phyloP scores from a whole-genome alignment of 2,797 vertebrate genomes.

The Sphaeramia orbicularis region DNA sequence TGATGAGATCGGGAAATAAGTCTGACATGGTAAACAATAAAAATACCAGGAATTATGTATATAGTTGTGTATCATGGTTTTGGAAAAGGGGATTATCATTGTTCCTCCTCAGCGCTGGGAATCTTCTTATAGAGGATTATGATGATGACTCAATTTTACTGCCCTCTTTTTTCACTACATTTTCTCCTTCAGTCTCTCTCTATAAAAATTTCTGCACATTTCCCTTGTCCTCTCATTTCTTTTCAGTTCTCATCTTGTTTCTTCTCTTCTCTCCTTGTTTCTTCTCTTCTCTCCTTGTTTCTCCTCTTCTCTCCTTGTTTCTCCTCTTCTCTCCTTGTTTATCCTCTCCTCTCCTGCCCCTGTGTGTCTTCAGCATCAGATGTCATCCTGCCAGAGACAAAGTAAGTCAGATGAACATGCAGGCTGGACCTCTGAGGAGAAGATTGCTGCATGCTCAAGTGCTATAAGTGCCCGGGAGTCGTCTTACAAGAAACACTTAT shows the following conservation, averaged over 20 bases:
- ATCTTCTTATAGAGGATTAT: slow-evolving; percentile 62
- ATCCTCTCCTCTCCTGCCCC: too few species aligned
- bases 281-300: slow-evolving; percentile 13
- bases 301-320: slow-evolving; percentile 22
- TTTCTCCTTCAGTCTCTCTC: background rate
- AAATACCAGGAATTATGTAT: slow-evolving; percentile 32
- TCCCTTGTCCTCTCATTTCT: slow-evolving; percentile 13
- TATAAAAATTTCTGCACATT: background rate
- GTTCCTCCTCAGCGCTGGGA: slow-evolving; percentile 53
- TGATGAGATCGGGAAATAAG: slow-evolving; percentile 23
- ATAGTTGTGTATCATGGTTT: slow-evolving; percentile 51
- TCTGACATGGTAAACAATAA: slow-evolving; percentile 40
- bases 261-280: slow-evolving; percentile 54
- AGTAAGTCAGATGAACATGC: slow-evolving; percentile 75
- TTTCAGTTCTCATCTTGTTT: slow-evolving; percentile 24
- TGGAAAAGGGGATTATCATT: slow-evolving; percentile 59
- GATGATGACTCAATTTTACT: slow-evolving; percentile 5
- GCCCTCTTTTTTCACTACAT: background rate
- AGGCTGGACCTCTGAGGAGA: slow-evolving; percentile 72
- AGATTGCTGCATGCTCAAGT: slow-evolving; percentile 81
- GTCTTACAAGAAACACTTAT: slow-evolving; percentile 90
- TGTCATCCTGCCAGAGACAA: slow-evolving; percentile 74
- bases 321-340: slow-evolving; percentile 58
- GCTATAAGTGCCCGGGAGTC: slow-evolving; percentile 86
- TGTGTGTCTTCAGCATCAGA: slow-evolving; percentile 74